A percentile compares a stretch with the other conserved stretches of the same genome.
These are phyloP conservation scores for Miniopterus natalensis DNA, from an alignment of 2,113 vertebrate genomes.

Conservation along the genomic window DNA sequence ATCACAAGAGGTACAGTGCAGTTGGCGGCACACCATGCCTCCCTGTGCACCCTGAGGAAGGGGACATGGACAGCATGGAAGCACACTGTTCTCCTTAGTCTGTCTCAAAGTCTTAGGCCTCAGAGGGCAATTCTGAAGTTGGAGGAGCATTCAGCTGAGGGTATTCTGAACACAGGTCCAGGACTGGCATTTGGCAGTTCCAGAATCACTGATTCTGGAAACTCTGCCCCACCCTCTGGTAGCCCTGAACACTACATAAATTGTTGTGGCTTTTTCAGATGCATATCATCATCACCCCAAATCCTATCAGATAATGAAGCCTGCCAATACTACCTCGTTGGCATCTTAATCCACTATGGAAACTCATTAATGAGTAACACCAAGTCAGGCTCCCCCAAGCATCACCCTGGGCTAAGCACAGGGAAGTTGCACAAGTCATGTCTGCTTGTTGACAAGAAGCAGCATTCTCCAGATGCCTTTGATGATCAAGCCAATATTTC, in stretches of 20 bases:
- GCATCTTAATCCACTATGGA: conserved; percentile 13
- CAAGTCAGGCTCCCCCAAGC: background rate
- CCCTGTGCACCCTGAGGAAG: background rate
- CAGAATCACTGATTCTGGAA: background rate
- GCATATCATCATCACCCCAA: background rate
- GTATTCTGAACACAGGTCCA: background rate
- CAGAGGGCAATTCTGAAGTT: conserved; percentile 7
- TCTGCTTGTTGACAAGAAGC: conserved; percentile 14
- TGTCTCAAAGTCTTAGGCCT: background rate
- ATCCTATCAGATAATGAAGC: conserved; percentile 50
- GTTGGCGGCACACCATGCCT: background rate
- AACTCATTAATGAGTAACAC: conserved; percentile 42
- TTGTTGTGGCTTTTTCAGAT: conserved; percentile 35
- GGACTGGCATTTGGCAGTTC: background rate
- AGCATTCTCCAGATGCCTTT: background rate
- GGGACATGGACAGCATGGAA: background rate
- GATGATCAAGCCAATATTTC: conserved; percentile 47
- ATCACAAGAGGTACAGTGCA: background rate
- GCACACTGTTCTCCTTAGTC: background rate
- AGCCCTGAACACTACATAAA: background rate
- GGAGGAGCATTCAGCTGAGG: background rate
- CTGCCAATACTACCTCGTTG: conserved; percentile 19
- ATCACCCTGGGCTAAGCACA: background rate
- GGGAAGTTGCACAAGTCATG: background rate
- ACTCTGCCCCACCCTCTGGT: background rate